Conservation (phyloP, 2,113 vertebrate species). For the Sinocyclocheilus rhinocerous region DNA sequence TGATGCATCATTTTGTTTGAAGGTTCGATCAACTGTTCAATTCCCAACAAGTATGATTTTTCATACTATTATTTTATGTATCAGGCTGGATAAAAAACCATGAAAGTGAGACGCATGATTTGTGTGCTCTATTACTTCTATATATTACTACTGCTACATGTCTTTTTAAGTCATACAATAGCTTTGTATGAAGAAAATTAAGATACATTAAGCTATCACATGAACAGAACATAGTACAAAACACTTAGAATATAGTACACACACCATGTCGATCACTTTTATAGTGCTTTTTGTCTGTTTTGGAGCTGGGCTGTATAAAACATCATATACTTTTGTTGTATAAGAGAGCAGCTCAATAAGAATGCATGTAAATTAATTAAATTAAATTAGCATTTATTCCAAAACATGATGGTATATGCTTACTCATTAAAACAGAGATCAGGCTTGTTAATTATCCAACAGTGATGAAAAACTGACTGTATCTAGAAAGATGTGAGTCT, state of each 20-base stretch:
- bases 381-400: neutral
- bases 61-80: neutral
- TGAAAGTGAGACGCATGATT: neutral
- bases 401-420: neutral
- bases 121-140: neutral
- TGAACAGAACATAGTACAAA: neutral
- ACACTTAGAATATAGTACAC: neutral
- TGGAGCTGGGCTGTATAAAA: neutral
- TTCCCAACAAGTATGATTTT: neutral
- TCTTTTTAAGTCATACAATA: neutral
- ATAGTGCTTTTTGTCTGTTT: neutral
- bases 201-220: neutral
- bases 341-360: neutral
- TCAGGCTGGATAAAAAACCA: neutral
- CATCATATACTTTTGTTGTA: neutral
- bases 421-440: neutral
- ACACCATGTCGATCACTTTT: neutral
- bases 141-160: neutral
- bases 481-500: slow-evolving; percentile 51
- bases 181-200: neutral
- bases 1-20: neutral
- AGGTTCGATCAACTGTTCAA: neutral
- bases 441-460: slow-evolving; percentile 12
- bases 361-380: neutral
- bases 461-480: slow-evolving; percentile 26